Conservation (phyloP, 2,113 vertebrate species). For the Eurypyga helias region DNA sequence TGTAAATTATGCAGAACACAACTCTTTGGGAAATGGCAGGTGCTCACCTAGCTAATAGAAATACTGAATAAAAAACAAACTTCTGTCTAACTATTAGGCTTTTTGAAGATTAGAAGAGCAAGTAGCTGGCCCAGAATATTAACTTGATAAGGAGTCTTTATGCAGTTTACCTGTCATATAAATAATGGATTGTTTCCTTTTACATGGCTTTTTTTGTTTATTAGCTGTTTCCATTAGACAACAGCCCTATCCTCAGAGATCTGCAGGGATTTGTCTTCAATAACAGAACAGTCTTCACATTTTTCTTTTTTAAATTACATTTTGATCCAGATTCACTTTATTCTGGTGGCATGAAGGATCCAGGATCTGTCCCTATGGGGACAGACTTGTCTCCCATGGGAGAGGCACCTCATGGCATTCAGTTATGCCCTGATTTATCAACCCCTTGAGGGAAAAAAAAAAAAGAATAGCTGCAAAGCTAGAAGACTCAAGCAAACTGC, state of each 20-base stretch:
- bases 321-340: neutral
- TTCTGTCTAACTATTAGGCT: neutral
- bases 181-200: constrained; percentile 51
- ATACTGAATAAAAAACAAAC: neutral
- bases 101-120: constrained; percentile 20
- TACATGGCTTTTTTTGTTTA: neutral
- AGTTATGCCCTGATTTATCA: neutral
- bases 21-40: neutral
- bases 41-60: neutral
- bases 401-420: neutral
- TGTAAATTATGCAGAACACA: neutral
- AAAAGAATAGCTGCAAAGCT: neutral
- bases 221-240: constrained; percentile 28
- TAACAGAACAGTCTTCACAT: neutral
- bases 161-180: constrained; percentile 26
- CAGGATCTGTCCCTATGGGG: neutral
- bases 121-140: neutral
- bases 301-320: constrained; percentile 1
- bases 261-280: constrained; percentile 8
- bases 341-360: neutral
- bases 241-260: neutral
- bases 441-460: neutral
- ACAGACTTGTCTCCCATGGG: neutral
- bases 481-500: neutral
- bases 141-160: constrained; percentile 14